Conservation (phyloP, 2,888 invertebrate species). For the Cephus nigrinus region DNA sequence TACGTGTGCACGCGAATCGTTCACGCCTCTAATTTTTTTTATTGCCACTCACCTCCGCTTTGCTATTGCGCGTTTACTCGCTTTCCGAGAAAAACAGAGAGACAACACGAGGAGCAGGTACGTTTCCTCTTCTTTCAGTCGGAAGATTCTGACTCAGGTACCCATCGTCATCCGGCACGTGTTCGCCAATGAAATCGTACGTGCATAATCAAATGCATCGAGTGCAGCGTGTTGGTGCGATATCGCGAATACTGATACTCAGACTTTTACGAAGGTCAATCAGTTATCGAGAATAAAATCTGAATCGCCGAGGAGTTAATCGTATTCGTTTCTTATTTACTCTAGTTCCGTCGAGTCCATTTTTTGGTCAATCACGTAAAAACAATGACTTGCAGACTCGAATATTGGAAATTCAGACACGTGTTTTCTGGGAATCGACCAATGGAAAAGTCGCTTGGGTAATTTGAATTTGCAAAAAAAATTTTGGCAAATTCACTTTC, state of each 20-base stretch:
- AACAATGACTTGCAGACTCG: not conserved
- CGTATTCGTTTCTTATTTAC: not conserved
- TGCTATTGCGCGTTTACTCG: conserved; percentile 1
- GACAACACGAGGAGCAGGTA: not conserved
- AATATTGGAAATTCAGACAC: not conserved
- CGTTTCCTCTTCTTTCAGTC: conserved; percentile 9
- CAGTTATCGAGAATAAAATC: not conserved
- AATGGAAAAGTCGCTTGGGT: not conserved
- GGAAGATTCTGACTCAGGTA: not conserved
- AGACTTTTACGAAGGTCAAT: not conserved
- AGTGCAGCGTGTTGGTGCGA: not conserved
- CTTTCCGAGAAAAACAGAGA: not conserved
- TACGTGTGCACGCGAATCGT: not conserved
- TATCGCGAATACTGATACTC: not conserved
- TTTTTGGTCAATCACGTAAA: not conserved
- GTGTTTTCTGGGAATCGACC: not conserved
- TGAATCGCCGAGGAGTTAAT: not conserved
- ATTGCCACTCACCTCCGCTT: not conserved
- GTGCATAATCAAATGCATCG: not conserved
- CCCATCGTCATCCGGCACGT: not conserved
- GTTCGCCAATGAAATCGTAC: not conserved
- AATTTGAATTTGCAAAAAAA: not conserved
- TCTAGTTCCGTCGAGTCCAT: not conserved
- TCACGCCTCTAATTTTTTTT: not conserved
- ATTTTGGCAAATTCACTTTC: not conserved